Conservation (phyloP, 1,140 invertebrate genomes). For the Drosophila athabasca region DNA sequence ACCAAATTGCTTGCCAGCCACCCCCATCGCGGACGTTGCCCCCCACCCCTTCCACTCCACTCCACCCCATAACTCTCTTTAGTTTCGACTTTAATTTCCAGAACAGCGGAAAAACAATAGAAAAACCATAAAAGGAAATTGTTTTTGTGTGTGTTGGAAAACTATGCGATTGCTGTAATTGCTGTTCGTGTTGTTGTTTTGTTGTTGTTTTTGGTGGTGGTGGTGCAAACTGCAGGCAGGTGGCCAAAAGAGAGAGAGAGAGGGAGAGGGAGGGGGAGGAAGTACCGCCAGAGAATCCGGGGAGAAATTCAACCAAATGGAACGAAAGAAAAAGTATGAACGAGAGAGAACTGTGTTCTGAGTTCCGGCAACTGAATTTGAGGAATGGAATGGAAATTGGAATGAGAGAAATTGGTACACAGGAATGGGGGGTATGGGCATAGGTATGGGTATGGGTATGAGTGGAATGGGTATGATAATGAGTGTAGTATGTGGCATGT, state of each 20-base stretch:
- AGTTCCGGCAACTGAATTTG: constrained; percentile 25
- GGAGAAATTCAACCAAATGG: constrained; percentile 55
- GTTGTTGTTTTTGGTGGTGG: constrained; percentile 30
- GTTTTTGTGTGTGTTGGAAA: constrained; percentile 57
- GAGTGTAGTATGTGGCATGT: no score
- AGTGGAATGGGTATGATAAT: no score
- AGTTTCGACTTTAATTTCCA: not conserved
- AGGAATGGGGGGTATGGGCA: not conserved
- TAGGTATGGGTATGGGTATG: not conserved
- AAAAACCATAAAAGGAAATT: constrained; percentile 70
- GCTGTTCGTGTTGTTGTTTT: no score
- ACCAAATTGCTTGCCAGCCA: constrained; percentile 11
- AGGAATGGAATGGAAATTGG: constrained; percentile 38
- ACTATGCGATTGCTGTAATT: constrained; percentile 11
- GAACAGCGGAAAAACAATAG: constrained; percentile 32
- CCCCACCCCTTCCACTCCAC: no score
- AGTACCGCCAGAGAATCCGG: not conserved
- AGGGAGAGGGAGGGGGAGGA: not conserved
- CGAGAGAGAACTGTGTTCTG: constrained; percentile 29
- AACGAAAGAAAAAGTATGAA: constrained; percentile 49
- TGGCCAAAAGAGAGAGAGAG: constrained; percentile 10
- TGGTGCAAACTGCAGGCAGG: constrained; percentile 44
- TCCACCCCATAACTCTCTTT: no score
- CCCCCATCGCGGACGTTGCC: no score
- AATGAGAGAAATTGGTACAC: not conserved